Evolutionary conservation across 2,888 invertebrate genomes (phyloP).

Genomic region (Dryomyza anilis): DNA sequence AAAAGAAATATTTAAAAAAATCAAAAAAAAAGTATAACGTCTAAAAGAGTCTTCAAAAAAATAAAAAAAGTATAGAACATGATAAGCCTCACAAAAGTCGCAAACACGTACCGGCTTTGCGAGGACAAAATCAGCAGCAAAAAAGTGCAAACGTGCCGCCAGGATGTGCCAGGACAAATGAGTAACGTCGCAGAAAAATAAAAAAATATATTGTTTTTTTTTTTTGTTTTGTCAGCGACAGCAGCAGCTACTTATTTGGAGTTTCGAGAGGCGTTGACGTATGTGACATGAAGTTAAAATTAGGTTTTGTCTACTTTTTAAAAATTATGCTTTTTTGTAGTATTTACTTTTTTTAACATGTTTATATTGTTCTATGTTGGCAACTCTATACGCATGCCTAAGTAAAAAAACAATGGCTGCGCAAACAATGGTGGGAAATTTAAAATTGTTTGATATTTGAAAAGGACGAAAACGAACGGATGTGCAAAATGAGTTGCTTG

Average conservation of each 20-base stretch:
- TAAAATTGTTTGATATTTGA: not conserved
- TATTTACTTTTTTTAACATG: not conserved
- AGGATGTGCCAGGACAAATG: not conserved
- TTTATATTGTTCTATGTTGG: not conserved
- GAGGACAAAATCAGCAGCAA: not conserved
- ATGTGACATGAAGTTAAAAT: not conserved
- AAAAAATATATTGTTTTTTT: too few species aligned
- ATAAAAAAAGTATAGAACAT: not conserved
- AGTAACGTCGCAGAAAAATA: not conserved
- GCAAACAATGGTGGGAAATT: not conserved
- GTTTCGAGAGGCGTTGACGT: not conserved
- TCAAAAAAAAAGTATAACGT: not conserved
- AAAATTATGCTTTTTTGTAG: not conserved
- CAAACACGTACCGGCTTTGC: not conserved
- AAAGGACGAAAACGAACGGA: not conserved
- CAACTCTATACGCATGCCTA: not conserved
- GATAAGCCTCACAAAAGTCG: not conserved
- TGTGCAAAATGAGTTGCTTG: too few species aligned
- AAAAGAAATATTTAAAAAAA: not conserved
- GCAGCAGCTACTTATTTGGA: too few species aligned
- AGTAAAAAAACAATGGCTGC: not conserved
- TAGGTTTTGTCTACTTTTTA: not conserved
- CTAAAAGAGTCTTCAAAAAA: not conserved
- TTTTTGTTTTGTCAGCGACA: not conserved
- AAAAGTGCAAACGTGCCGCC: not conserved